Conservation (phyloP, 2,113 vertebrate species). For the Ptilorrhoa leucosticta region DNA sequence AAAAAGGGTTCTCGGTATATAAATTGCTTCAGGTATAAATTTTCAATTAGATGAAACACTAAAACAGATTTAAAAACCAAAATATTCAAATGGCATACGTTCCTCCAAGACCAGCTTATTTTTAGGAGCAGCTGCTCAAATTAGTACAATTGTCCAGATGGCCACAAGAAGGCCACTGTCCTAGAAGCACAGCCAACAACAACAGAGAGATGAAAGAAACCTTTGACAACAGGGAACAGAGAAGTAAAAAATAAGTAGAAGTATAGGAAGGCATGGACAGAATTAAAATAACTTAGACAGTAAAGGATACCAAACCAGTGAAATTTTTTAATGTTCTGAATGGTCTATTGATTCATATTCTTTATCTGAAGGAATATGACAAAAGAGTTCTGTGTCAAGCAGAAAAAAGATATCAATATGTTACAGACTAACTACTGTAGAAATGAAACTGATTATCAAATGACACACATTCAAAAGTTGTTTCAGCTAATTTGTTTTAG, state of each 20-base stretch:
- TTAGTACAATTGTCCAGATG: background rate
- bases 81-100: background rate
- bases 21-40: background rate
- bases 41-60: background rate
- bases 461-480: background rate
- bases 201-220: background rate
- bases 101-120: background rate
- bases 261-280: background rate
- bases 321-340: background rate
- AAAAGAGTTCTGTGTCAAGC: background rate
- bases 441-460: background rate
- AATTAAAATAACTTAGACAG: background rate
- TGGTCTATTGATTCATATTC: background rate
- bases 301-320: background rate
- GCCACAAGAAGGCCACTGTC: background rate
- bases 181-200: background rate
- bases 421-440: background rate
- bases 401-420: background rate
- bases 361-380: background rate
- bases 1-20: rapidly evolving
- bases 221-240: background rate
- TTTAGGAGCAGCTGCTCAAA: background rate
- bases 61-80: background rate
- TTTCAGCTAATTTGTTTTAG: background rate
- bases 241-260: background rate